These are phyloP conservation scores for Napeogenes inachia DNA, from an alignment of 2,888 invertebrate genomes.

Conservation along the genomic window DNA sequence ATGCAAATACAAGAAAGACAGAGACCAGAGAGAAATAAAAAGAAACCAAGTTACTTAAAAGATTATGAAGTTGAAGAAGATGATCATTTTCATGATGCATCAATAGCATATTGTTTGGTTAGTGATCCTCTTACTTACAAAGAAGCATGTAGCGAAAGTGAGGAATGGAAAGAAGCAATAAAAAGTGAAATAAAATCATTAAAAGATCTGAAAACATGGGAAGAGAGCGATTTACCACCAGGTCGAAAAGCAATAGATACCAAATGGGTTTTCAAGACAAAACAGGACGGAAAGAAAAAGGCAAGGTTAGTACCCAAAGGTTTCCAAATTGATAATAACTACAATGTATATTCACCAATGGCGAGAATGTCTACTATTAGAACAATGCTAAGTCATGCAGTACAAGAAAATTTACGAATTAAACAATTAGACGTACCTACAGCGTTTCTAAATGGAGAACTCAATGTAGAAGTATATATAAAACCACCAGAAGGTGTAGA, in stretches of 20 bases:
- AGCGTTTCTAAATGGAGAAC: too few species aligned
- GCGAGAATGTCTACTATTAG: constrained; percentile 14
- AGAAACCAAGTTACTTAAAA: too few species aligned
- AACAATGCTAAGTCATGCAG: constrained; percentile 3
- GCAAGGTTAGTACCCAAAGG: constrained; percentile 21
- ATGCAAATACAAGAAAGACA: too few species aligned
- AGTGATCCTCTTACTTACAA: background rate
- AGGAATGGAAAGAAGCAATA: background rate
- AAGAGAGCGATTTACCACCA: background rate
- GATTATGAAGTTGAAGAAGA: too few species aligned
- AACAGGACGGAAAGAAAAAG: constrained; percentile 15
- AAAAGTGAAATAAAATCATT: background rate
- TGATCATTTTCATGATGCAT: too few species aligned
- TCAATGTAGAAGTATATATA: constrained; percentile 13
- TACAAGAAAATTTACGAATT: constrained; percentile 8
- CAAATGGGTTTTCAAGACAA: constrained; percentile 12
- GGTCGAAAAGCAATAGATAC: constrained; percentile 3
- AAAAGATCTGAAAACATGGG: background rate
- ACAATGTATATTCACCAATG: constrained; percentile 13
- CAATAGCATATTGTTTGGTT: too few species aligned
- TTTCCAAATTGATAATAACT: constrained; percentile 14
- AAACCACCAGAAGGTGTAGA: constrained; percentile 18
- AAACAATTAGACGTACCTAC: constrained; percentile 13
- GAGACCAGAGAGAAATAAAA: too few species aligned
- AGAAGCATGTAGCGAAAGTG: background rate